Evolutionary conservation across 1,140 invertebrate genomes (phyloP), one percentile per base, ranked within the genome.

Genomic region (Platorchestia sp.): DNA sequence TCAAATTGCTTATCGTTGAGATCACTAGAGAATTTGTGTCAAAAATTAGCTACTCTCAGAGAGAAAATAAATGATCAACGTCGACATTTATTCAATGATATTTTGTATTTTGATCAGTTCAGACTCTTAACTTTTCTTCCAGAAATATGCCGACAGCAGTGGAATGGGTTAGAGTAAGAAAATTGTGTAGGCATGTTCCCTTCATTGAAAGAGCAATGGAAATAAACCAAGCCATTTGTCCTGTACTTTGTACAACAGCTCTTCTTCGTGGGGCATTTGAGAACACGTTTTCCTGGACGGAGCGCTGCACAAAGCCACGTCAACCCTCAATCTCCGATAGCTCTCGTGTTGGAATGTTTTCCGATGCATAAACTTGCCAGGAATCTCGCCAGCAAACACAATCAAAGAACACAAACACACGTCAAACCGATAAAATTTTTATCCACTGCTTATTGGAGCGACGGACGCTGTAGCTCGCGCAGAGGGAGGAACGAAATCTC

Each of bases 361-460:
- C 45, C 44, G 91, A 47, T 93, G 91, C 91, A 93, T 93, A 93
- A 93, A 93, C 91, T 93, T 93, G 91, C 43, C 45, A 45, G 43
- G 45, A 44, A 47, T 93, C 91, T 45, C 43, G 45, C 91, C 91
- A 93, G 91, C 91, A 93, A 93, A 93, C 91, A 93, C 91, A 93
- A 93, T 93, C 91, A 93, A 93, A 93, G 43, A 45, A 93, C 91
- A 93, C 91, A 93, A 93, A 93, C 91, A 47, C 44, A 45, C 91
- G 91, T 93, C 91, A 93, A 93, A 93, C 43, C 91, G 47, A 93
- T 93, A 93, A 93, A 93, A 93, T 93, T 93, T 40, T 93, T 93
- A 93, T 93, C 91, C 91, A 45, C 91, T 93, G 91, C 91, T 93
- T 93, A 93, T 93, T 93, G 91, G 91, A 93, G 91, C 91, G 91